Percentiles rank a stretch among this genome's conserved stretches.
Evolutionary conservation across 2,797 vertebrate genomes (phyloP).

Genomic region (Limosa lapponica): DNA sequence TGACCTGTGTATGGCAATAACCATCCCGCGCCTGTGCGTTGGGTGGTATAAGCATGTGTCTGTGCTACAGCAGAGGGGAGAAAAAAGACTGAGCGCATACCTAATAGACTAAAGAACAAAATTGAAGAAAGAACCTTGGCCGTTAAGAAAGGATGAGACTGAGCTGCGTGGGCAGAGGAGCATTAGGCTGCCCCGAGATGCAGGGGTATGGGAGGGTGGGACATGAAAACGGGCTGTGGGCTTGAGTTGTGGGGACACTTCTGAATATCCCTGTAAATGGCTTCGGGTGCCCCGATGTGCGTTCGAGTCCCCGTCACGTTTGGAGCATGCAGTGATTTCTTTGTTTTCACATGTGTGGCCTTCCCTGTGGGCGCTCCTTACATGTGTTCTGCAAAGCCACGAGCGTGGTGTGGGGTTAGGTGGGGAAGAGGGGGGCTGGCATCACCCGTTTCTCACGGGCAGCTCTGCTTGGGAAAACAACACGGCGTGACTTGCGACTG

Average conservation of each 20-base stretch:
- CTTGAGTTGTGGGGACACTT: background rate
- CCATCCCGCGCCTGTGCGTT: background rate
- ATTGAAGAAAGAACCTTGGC: background rate
- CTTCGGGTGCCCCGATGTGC: background rate
- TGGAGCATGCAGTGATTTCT: background rate
- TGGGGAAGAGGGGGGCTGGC: background rate
- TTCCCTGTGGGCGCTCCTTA: background rate
- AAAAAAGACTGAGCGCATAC: background rate
- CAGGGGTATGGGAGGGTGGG: background rate
- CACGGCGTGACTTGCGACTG: background rate
- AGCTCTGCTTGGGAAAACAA: background rate
- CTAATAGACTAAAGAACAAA: background rate
- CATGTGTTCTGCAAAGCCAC: background rate
- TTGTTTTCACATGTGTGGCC: accelerated
- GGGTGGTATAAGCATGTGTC: background rate
- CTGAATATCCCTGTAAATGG: background rate
- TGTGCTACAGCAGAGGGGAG: background rate
- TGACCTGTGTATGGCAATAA: background rate
- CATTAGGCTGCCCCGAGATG: background rate
- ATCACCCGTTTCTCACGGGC: background rate
- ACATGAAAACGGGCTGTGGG: background rate
- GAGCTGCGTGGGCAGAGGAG: background rate
- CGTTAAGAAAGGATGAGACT: background rate
- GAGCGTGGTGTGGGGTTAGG: background rate
- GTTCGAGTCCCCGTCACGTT: accelerated